Percentiles rank a stretch among this genome's conserved stretches.
Evolutionary conservation across 1,140 invertebrate species (phyloP).

Genomic region (Bombus picipes): DNA sequence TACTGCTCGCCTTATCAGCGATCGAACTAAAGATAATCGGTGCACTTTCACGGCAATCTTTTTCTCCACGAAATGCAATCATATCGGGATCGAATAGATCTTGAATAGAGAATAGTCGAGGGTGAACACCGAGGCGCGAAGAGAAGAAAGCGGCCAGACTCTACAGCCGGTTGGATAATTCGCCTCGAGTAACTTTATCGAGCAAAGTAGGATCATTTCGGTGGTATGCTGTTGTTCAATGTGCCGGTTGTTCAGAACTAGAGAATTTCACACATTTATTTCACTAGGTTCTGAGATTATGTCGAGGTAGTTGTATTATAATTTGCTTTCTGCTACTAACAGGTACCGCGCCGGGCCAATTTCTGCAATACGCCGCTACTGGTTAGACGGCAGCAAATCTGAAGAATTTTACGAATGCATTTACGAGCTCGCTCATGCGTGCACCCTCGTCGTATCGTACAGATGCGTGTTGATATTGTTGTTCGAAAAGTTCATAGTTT

Average conservation of each 20-base stretch:
- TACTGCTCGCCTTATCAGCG: slow-evolving; percentile 73
- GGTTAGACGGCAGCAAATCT: too few relatives aligned
- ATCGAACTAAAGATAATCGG: slow-evolving; percentile 60
- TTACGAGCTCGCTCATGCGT: too few relatives aligned
- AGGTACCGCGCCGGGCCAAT: too few relatives aligned
- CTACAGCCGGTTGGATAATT: slow-evolving; percentile 6
- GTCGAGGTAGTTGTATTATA: too few relatives aligned
- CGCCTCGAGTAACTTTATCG: background rate
- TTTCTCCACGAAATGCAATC: slow-evolving; percentile 21
- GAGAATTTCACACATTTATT: too few relatives aligned
- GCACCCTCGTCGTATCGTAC: too few relatives aligned
- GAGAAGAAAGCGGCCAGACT: background rate
- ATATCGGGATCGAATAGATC: slow-evolving; percentile 27
- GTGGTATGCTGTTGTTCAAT: background rate
- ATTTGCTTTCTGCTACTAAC: too few relatives aligned
- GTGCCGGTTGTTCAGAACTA: background rate
- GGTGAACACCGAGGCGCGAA: background rate
- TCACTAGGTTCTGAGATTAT: too few relatives aligned
- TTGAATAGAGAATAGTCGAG: background rate
- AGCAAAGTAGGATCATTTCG: background rate
- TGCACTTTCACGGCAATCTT: slow-evolving; percentile 52
- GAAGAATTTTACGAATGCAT: too few relatives aligned
- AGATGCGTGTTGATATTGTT: too few relatives aligned
- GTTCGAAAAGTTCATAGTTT: too few relatives aligned
- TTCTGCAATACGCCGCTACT: too few relatives aligned